Evolutionary conservation across 2,113 vertebrate genomes (phyloP), one percentile per base, ranked within the genome.

Genomic region (Phalacrocorax aristotelis): DNA sequence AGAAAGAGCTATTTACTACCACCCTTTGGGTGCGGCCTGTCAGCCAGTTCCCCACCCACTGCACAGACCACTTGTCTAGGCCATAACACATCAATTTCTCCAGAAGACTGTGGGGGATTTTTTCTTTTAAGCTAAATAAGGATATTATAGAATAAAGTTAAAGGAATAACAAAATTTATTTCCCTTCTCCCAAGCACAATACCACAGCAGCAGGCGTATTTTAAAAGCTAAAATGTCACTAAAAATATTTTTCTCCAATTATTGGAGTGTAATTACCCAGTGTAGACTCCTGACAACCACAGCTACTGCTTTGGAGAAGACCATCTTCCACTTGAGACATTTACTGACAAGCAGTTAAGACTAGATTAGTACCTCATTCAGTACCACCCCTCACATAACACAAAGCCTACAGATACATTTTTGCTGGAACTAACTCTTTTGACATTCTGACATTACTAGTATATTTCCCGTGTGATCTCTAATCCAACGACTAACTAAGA

Each of bases 331-430:
- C 34, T 49, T n/a, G 3, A 86, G 70, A 66, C 17, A 21, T 44
- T 80, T 46, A 34, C 55, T 26, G 17, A 40, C 29, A 71, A 34
- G 42, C 22, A 54, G 10, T 4, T 46, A 58, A 80, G n/a, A 68
- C 52, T 30, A 54, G 6, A 10, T 34, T 6, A 40, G 7, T 49
- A 85, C 38, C 42, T 79, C 62, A 2, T 7, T 8, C 0, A 0
- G 17, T 86, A 79, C 51, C 32, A 55, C 32, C 29, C 18, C 26
- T 34, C 40, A 23, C 9, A 11, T 1, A 60, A 16, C 15, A 87
- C 19, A 80, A 51, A 79, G 14, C 46, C 70, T 36, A 78, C 17
- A 74, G 25, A 61, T 15, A 48, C 3, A 16, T 16, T 84, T 92
- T 57, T 16, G 16, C 12, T 25, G 1, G 64, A 84, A 93, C 17